These are phyloP conservation scores for Nettapus auritus DNA, from an alignment of 2,113 vertebrate species.

Conservation along the genomic window DNA sequence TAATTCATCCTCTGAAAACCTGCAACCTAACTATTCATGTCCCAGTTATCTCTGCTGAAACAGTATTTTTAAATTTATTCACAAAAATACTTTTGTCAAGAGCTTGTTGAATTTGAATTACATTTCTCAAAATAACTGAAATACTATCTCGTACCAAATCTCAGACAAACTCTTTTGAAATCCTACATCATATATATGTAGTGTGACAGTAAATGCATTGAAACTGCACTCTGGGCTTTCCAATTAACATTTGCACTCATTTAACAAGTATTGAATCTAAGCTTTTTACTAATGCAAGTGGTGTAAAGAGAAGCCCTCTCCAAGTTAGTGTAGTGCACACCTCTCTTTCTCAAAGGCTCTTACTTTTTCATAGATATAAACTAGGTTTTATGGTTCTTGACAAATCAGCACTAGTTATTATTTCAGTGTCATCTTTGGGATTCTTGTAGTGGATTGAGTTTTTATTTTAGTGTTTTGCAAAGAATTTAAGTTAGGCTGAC, in stretches of 20 bases:
- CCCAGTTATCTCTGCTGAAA: neutral
- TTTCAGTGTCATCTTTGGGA: neutral
- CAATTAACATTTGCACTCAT: neutral
- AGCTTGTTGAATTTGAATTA: neutral
- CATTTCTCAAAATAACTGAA: neutral
- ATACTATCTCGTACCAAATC: neutral
- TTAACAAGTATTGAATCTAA: neutral
- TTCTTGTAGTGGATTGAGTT: neutral
- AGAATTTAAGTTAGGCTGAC: neutral
- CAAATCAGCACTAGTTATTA: neutral
- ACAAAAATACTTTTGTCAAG: neutral
- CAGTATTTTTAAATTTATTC: neutral
- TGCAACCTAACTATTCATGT: neutral
- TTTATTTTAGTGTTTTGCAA: neutral
- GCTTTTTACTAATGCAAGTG: neutral
- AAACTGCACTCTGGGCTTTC: neutral
- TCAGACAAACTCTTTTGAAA: neutral
- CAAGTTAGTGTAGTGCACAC: fast-evolving
- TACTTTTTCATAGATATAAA: neutral
- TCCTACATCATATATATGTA: neutral
- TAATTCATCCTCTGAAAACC: neutral
- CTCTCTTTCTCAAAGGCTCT: neutral
- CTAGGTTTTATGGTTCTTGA: neutral
- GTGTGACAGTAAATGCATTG: neutral
- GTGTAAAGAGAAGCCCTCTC: neutral